phyloP scores from a whole-genome alignment of 2,797 vertebrate genomes.

The Holocentrus rufus region DNA sequence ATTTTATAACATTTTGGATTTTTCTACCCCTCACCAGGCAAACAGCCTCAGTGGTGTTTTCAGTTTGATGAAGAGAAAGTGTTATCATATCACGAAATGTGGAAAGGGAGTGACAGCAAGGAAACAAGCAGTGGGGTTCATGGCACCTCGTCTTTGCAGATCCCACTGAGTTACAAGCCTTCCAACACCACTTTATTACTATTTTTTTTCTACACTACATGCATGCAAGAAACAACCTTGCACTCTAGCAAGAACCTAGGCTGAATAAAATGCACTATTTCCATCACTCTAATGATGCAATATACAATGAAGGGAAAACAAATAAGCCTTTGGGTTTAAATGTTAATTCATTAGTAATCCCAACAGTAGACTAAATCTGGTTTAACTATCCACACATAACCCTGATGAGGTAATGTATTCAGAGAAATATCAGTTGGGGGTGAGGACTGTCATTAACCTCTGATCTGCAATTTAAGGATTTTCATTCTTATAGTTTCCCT shows the following conservation, averaged over 20 bases:
- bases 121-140: neutral
- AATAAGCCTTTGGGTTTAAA: neutral
- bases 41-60: slow-evolving; percentile 5
- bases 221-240: too few species aligned
- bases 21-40: neutral
- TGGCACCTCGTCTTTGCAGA: neutral
- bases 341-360: neutral
- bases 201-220: neutral
- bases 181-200: neutral
- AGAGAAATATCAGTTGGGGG: neutral
- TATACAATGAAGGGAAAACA: too few species aligned
- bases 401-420: neutral
- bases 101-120: slow-evolving; percentile 7
- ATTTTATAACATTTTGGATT: slow-evolving; percentile 8
- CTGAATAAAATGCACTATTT: neutral
- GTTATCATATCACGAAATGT: neutral
- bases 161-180: neutral
- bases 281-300: neutral
- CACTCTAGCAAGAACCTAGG: neutral
- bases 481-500: neutral
- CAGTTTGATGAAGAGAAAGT: neutral
- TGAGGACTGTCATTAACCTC: neutral
- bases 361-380: neutral
- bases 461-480: neutral
- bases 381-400: neutral